Percentiles rank a stretch among this genome's conserved stretches.
phyloP scores from a whole-genome alignment of 2,888 invertebrate genomes.

The Pterobdella sp. region DNA sequence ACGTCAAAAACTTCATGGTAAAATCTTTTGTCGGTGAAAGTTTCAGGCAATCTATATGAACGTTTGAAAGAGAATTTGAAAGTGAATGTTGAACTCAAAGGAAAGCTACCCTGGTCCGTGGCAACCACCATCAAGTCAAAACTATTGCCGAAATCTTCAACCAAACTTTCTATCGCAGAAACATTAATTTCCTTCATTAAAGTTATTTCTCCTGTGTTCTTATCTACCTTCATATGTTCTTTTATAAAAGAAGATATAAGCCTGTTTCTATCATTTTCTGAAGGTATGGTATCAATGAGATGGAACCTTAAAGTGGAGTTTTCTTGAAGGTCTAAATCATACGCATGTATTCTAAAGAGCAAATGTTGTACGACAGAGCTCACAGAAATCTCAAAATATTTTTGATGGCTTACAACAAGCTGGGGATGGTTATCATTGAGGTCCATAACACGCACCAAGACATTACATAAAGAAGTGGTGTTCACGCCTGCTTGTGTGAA shows the following conservation, averaged over 20 bases:
- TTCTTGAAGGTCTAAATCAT: conserved; percentile 74
- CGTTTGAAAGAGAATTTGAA: conserved; percentile 37
- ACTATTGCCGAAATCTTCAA: conserved; percentile 21
- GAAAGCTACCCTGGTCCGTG: conserved; percentile 42
- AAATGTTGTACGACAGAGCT: conserved; percentile 88
- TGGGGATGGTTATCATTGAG: conserved; percentile 80
- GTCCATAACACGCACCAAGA: conserved; percentile 74
- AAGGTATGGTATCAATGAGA: conserved; percentile 57
- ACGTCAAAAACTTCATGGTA: background rate
- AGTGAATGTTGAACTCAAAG: conserved; percentile 39
- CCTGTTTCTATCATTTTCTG: conserved; percentile 55
- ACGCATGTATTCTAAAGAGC: conserved; percentile 76
- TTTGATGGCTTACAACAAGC: conserved; percentile 45
- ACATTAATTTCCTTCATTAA: conserved; percentile 62
- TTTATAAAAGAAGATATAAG: conserved; percentile 52
- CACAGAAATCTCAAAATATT: conserved; percentile 67
- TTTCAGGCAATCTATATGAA: background rate
- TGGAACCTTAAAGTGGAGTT: conserved; percentile 77
- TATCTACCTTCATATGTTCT: conserved; percentile 73
- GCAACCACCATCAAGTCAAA: conserved; percentile 41
- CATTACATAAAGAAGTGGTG: conserved; percentile 52
- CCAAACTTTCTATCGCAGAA: background rate
- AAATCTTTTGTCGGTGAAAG: background rate
- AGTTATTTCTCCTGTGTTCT: conserved; percentile 79
- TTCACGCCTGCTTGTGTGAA: conserved; percentile 40